phyloP scores from a whole-genome alignment of 53 echinoderm and acorn worm genomes.

The Luidia sarsii region DNA sequence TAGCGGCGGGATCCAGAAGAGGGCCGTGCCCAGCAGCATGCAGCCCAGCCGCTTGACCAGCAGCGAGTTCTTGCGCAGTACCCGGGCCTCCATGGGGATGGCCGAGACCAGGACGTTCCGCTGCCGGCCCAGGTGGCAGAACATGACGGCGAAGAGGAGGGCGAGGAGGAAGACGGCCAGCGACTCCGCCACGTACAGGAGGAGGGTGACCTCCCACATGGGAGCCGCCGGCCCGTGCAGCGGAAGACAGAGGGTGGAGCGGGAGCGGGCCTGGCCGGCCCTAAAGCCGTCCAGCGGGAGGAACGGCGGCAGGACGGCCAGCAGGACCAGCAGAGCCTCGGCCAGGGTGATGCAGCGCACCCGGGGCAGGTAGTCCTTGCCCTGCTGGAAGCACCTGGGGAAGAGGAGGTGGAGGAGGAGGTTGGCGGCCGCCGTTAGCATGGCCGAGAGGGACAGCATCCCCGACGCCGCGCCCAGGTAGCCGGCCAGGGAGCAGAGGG shows the following conservation, averaged over 20 bases:
- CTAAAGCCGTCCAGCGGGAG: constrained; percentile 75
- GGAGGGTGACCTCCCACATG: constrained; percentile 71
- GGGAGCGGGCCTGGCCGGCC: constrained; percentile 41
- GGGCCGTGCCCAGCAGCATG: constrained; percentile 64
- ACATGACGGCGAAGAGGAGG: constrained; percentile 64
- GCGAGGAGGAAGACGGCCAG: constrained; percentile 64
- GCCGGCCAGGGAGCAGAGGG: constrained; percentile 81
- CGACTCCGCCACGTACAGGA: constrained; percentile 71
- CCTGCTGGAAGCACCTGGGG: constrained; percentile 74
- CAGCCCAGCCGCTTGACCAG: constrained; percentile 83
- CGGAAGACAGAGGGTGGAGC: constrained; percentile 77
- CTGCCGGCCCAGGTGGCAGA: constrained; percentile 83
- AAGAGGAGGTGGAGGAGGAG: constrained; percentile 75
- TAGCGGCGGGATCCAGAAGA: constrained; percentile 83
- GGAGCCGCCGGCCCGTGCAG: constrained; percentile 53
- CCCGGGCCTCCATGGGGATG: constrained; percentile 93
- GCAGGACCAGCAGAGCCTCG: constrained; percentile 60
- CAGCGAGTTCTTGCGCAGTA: constrained; percentile 75
- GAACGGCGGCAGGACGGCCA: constrained; percentile 66
- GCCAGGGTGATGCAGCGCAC: constrained; percentile 60
- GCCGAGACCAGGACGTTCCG: constrained; percentile 57
- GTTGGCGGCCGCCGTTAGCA: constrained; percentile 75
- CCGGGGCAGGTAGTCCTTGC: constrained; percentile 69
- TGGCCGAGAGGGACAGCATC: constrained; percentile 69
- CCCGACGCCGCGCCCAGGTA: constrained; percentile 71